Evolutionary conservation across 2,888 invertebrate species (phyloP), one percentile per base, ranked within the genome.

Genomic region (Aproaerema taeniolella): DNA sequence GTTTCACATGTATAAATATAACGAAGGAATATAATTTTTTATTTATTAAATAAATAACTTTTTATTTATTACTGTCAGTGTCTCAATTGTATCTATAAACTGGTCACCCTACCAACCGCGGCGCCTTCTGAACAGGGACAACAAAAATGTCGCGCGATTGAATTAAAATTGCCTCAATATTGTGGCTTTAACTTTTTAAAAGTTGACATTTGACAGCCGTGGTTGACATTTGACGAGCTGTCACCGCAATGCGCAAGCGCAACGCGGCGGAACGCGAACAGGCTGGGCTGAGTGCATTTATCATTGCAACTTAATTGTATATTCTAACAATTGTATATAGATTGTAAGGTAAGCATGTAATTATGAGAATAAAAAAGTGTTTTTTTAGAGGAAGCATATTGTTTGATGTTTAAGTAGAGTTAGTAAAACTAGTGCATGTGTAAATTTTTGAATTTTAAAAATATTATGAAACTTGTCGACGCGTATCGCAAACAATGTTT

Each of bases 131-230:
- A 61, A 54, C 64, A 65, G 65, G 59, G 61, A 64, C 60, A 59
- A 58, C 61, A 59, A 58, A 61, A 78, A 75, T 72, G 75, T 74
- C 67, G 68, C 61, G 52, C 60, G 69, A 79, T 81, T 81, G 75
- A 85, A 85, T 82, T 79, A 78, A 83, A 83, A 77, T 78, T 75
- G 64, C 74, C 68, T 67, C 67, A 73, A 76, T 77, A 70, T 68
- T 69, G 71, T 67, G 67, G 70, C 70, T 78, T 71, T 73, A 71
- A n/a, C n/a, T n/a, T n/a, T n/a, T n/a, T n/a, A 66, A 78, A 62
- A 49, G 73, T 64, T 72, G 73, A 71, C 76, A 67, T 74, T 75
- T 86, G 85, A 85, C 82, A 81, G 67, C 76, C 83, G 80, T 77
- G 65, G 63, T 77, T 72, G 81, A 81, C 76, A 29, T 10, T 11